phyloP scores from a whole-genome alignment of 2,888 invertebrate genomes.

The Volucella bombylans region DNA sequence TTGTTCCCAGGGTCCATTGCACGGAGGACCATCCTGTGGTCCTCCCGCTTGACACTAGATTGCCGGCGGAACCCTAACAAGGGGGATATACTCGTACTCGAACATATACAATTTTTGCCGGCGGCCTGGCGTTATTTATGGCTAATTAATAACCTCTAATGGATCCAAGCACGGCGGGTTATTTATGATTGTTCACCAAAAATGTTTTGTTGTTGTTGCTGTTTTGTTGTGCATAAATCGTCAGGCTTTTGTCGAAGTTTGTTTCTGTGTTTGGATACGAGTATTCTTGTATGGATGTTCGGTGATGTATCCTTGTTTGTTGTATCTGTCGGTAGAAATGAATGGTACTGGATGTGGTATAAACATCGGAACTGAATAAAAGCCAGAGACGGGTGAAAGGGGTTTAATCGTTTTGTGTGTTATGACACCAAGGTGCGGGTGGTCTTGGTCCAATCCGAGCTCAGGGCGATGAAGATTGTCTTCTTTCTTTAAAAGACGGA shows the following conservation, averaged over 20 bases:
- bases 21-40: background rate
- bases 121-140: constrained; percentile 63
- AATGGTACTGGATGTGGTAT: constrained; percentile 60
- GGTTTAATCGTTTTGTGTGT: constrained; percentile 70
- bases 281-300: background rate
- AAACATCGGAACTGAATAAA: constrained; percentile 60
- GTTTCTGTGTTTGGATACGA: background rate
- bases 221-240: constrained; percentile 72
- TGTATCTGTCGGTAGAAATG: constrained; percentile 26
- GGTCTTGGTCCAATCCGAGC: constrained; percentile 40
- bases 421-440: constrained; percentile 69
- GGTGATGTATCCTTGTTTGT: constrained; percentile 62
- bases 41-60: background rate
- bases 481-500: background rate
- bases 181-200: constrained; percentile 70
- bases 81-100: background rate
- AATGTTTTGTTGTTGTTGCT: constrained; percentile 70
- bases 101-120: constrained; percentile 18
- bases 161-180: constrained; percentile 67
- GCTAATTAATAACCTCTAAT: constrained; percentile 72
- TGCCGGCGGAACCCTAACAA: background rate
- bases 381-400: constrained; percentile 27
- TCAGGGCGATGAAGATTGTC: background rate
- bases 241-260: constrained; percentile 48
- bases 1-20: background rate